A percentile compares a stretch with the other conserved stretches of the same genome.
Evolutionary conservation across 2,888 invertebrate species (phyloP).

Genomic region (Pimpla rufipes): DNA sequence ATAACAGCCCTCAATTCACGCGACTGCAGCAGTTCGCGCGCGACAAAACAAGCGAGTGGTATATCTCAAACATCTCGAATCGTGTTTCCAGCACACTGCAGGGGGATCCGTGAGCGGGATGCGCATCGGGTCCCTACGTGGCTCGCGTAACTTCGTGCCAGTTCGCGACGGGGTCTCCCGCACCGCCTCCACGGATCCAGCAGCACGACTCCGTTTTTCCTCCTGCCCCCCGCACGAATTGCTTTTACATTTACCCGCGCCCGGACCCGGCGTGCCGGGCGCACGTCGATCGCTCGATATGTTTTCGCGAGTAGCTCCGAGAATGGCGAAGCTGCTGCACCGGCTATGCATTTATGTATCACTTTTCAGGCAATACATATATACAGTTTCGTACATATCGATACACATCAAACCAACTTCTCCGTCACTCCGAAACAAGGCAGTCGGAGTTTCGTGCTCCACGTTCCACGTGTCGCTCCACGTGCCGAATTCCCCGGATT

Average conservation of each 20-base stretch:
- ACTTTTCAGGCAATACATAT: not conserved
- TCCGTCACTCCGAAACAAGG: not conserved
- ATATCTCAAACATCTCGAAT: no score
- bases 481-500: not conserved
- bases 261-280: not conserved
- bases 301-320: conserved; percentile 30
- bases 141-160: conserved; percentile 59
- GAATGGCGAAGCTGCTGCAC: conserved; percentile 16
- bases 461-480: not conserved
- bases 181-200: conserved; percentile 1
- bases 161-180: conserved; percentile 27
- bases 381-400: conserved; percentile 8
- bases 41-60: conserved; percentile 30
- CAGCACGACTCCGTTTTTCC: conserved; percentile 16
- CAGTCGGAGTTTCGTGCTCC: not conserved
- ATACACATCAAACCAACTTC: not conserved
- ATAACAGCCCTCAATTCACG: conserved; percentile 13
- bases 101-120: conserved; percentile 46
- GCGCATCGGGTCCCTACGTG: conserved; percentile 49
- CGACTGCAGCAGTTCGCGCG: not conserved
- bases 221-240: conserved; percentile 18
- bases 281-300: conserved; percentile 38
- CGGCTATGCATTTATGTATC: not conserved
- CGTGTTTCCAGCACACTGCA: conserved; percentile 32
- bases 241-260: not conserved